These are phyloP conservation scores for Coryphaenoides rupestris DNA, from an alignment of 2,113 vertebrate species.

Conservation along the genomic window DNA sequence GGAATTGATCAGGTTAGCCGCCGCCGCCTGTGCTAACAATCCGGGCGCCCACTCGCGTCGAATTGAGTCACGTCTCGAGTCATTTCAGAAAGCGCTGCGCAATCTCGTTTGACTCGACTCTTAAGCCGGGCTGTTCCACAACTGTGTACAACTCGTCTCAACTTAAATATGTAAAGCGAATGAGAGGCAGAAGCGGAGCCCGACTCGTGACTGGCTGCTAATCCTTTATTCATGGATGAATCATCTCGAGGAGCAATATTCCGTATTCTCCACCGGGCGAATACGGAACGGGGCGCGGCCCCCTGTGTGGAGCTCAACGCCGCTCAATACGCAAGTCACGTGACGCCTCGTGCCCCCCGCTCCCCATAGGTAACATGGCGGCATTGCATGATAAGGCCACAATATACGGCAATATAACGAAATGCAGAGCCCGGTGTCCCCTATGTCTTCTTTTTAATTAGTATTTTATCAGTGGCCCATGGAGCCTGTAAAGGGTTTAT, in stretches of 20 bases:
- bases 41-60: too few species aligned
- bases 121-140: slow-evolving; percentile 54
- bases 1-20: slow-evolving; percentile 10
- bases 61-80: not conserved
- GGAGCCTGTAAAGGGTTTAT: too few species aligned
- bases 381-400: too few species aligned
- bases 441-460: too few species aligned
- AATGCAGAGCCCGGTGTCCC: too few species aligned
- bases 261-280: too few species aligned
- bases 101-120: slow-evolving; percentile 45
- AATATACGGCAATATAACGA: too few species aligned
- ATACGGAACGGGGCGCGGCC: too few species aligned
- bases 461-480: not conserved
- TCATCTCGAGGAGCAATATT: slow-evolving; percentile 52
- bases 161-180: slow-evolving; percentile 68
- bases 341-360: too few species aligned
- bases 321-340: too few species aligned
- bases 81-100: slow-evolving; percentile 18
- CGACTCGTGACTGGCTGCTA: slow-evolving; percentile 64
- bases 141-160: slow-evolving; percentile 34
- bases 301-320: too few species aligned
- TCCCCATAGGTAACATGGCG: too few species aligned
- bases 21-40: slow-evolving; percentile 29
- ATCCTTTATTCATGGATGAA: slow-evolving; percentile 64
- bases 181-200: slow-evolving; percentile 47